Base-by-base conservation (phyloP, 2,888 invertebrate genomes). In the Lydus trimaculatus region DNA sequence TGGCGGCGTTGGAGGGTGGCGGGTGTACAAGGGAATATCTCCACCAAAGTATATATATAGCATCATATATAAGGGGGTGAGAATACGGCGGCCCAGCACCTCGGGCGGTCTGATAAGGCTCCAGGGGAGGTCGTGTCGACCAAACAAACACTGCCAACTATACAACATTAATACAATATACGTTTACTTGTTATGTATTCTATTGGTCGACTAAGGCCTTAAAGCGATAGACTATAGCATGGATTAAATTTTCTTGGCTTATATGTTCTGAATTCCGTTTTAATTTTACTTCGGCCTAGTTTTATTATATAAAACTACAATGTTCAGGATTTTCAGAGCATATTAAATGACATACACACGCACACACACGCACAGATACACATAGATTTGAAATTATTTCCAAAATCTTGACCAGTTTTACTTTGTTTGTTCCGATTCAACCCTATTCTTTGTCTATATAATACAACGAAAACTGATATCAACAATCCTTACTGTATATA, bases 61-160 rank as follows among this genome's bases (percentile, higher is more conserved):
- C 78, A 75, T 76, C 80, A 76, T 79, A 79, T 78, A 78, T 78
- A 80, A 79, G 79, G 80, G 80, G 80, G 78, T 80, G 81, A 80
- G 77, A 79, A 79, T 79, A 77, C 78, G 78, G 75, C 79, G 73
- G 78, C 80, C 79, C 79, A 76, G 79, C 79, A 80, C 81, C 80
- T 80, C 80, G 79, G 80, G 82, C 78, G 83, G 81, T 78, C 82
- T 82, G 83, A 83, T 83, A 83, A 83, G 83, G 79, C 82, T 83
- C 80, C 78, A 78, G 81, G 82, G 81, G 81, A 77, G 78, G 78
- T 73, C 70, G 69, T 75, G 77, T 75, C 71, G 80, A 48, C 79
- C 82, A 75, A 58, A 58, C 52, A 28, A 71, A 64, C 25, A 31
- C 17, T 56, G 20, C 6, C 36, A 28, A 20, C 17, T 28, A 17